Base-by-base conservation (phyloP, 2,888 invertebrate species). In the Platypus cylindrus region DNA sequence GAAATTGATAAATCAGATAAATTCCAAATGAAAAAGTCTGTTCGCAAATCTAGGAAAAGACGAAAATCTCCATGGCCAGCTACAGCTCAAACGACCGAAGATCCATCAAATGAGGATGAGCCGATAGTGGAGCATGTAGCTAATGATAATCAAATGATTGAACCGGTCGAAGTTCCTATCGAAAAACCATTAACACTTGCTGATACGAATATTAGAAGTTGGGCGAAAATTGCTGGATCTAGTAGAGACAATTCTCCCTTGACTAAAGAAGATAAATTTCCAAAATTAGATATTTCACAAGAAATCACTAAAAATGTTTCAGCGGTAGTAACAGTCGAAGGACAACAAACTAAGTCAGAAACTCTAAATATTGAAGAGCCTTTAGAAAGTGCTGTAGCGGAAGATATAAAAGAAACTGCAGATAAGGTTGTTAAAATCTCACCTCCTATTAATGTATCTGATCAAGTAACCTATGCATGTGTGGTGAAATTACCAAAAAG, bases 41-140 rank as follows among this genome's bases (percentile, higher is more conserved):
- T 37, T 15, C 37, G 47, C 17, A 49, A 47, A 36, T 48, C 48
- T 11, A 43, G 43, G 34, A 45, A 43, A 30, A 35, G 45, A 24
- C 31, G 34, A 17, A 44, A 41, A 25, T 46, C 45, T 2, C 36
- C 45, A 5, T 38, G 27, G 38, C n/a, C 28, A 3, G 3, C 9
- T 11, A 17, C 35, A 9, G 17, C 34, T 7, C 23, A 13, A 11
- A 12, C 28, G 3, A 18, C 5, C 4, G 12, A 22, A 16, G 27
- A 14, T 13, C 2, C 17, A 8, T 5, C 12, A 2, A 7, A 23
- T 28, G 22, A 15, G n/a, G 17, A 12, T 22, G 16, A 11, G 14
- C 15, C 13, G 15, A 9, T 13, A 17, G 8, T 2, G 3, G 5
- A 27, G 12, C n/a, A n/a, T n/a, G 15, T 20, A 14, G 2, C 5